Conservation (phyloP, 2,888 invertebrate genomes). For the Callosobruchus maculatus region DNA sequence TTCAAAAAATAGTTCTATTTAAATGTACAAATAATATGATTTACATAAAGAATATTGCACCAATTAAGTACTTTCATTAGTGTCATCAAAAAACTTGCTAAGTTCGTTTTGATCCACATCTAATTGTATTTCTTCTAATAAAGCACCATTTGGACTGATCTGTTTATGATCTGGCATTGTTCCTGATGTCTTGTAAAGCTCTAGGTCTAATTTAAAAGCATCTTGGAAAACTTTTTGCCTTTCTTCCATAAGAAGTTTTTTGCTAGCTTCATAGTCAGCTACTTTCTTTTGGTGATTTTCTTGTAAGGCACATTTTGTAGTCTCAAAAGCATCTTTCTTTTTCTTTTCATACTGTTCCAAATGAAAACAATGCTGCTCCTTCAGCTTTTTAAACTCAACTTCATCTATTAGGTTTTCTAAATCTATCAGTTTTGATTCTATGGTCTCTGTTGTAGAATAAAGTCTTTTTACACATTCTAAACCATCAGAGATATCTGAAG, state of each 20-base stretch:
- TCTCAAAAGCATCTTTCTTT: constrained; percentile 55
- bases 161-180: constrained; percentile 49
- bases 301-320: constrained; percentile 53
- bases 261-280: constrained; percentile 55
- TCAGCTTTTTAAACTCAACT: constrained; percentile 66
- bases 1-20: background rate
- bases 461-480: constrained; percentile 54
- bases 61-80: background rate
- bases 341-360: constrained; percentile 59
- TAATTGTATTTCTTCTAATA: constrained; percentile 62
- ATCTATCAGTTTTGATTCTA: constrained; percentile 61
- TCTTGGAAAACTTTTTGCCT: constrained; percentile 67
- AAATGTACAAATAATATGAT: background rate
- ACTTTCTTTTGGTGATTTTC: constrained; percentile 58
- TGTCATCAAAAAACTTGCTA: constrained; percentile 58
- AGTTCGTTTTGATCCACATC: constrained; percentile 59
- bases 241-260: constrained; percentile 58
- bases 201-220: constrained; percentile 65
- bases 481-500: constrained; percentile 51
- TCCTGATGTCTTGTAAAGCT: constrained; percentile 61
- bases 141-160: constrained; percentile 43
- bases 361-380: constrained; percentile 68
- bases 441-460: constrained; percentile 57
- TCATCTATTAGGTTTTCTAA: constrained; percentile 68
- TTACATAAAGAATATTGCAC: background rate